A percentile compares a stretch with the other conserved stretches of the same genome.
phyloP scores from a whole-genome alignment of 2,797 vertebrate species.

The Amblyopsis hoosieri region DNA sequence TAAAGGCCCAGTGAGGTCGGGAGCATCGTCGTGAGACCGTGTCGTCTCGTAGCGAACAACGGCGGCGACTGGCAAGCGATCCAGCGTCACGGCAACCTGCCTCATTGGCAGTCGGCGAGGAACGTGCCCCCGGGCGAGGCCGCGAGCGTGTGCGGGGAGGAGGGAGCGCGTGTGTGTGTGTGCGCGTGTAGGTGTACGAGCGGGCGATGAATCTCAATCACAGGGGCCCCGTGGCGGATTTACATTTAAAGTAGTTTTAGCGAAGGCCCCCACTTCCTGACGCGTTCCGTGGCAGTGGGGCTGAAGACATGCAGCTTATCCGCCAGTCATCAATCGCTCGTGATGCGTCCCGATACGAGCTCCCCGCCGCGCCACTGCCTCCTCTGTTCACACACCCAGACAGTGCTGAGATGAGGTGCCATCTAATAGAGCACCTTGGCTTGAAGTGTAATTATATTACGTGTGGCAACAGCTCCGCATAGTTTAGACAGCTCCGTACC shows the following conservation, averaged over 20 bases:
- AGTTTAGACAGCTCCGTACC: conserved; percentile 33
- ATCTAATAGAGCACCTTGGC: conserved; percentile 47
- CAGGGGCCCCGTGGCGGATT: conserved; percentile 69
- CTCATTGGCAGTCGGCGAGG: conserved; percentile 66
- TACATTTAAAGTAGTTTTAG: conserved; percentile 84
- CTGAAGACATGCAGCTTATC: conserved; percentile 70
- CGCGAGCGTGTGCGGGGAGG: conserved; percentile 34
- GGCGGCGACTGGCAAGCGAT: neutral
- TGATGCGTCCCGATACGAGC: conserved; percentile 64
- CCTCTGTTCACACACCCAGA: conserved; percentile 43
- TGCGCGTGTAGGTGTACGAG: conserved; percentile 8
- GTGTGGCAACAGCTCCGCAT: conserved; percentile 33
- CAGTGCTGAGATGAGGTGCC: conserved; percentile 59
- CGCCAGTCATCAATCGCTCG: conserved; percentile 71
- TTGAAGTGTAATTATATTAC: conserved; percentile 60
- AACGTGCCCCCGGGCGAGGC: conserved; percentile 31
- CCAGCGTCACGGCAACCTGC: conserved; percentile 40
- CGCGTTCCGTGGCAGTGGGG: conserved; percentile 61
- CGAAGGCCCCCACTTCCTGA: conserved; percentile 71
- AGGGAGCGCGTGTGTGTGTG: neutral
- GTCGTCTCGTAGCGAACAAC: too few relatives aligned
- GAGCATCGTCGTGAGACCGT: conserved; percentile 12
- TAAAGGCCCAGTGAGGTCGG: conserved; percentile 30
- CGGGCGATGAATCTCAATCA: conserved; percentile 78
- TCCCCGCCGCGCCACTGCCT: conserved; percentile 41